Base-by-base conservation (phyloP, 1,140 invertebrate genomes). In the Neodiprion fabricii region DNA sequence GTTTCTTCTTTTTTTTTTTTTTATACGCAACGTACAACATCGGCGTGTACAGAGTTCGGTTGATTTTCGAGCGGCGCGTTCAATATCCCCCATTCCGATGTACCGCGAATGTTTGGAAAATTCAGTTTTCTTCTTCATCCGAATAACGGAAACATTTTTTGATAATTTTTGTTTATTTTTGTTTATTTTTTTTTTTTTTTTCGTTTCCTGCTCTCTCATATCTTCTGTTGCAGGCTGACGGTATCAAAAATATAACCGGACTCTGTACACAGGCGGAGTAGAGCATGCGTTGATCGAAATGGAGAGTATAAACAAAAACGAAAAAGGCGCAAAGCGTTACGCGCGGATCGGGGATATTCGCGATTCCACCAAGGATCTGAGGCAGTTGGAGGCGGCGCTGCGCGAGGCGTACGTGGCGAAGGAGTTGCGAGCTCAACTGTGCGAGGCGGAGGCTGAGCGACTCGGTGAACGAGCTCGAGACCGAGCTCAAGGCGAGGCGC, bases 401-500 rank as follows among this genome's bases (percentile, higher is more conserved):
- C 82, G 81, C 9, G 79, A 79, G 48, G 86, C 85, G 12, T 87
- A 87, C 53, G 53, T 76, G 0, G 67, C 79, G 40, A 86, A 86
- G 53, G 77, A 76, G 7, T 72, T 86, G 49, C 50, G 78, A 40
- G 80, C 78, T 2, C 85, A 86, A 67, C 61, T 87, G 0, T 70
- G 79, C 3, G 82, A 83, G 50, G 81, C 75, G 53, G 68, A 80
- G 49, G 75, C 81, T 0, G 72, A 79, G n/a, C 72, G 71, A 23
- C 66, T 79, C 73, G 72, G 76, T 10, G 74, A 79, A 10, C 71
- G 77, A 10, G 21, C 80, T 7, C 79, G 76, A 23, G 76, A 79
- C 9, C 53, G 53, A 14, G n/a, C n/a, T 12, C 11, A 17, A 17
- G n/a, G 9, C 78, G 78, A 70, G 72, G 77, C 48, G 74, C 65